A percentile compares a stretch with the other conserved stretches of the same genome.
phyloP scores from a whole-genome alignment of 2,888 invertebrate genomes.

The Monopis laevigella region DNA sequence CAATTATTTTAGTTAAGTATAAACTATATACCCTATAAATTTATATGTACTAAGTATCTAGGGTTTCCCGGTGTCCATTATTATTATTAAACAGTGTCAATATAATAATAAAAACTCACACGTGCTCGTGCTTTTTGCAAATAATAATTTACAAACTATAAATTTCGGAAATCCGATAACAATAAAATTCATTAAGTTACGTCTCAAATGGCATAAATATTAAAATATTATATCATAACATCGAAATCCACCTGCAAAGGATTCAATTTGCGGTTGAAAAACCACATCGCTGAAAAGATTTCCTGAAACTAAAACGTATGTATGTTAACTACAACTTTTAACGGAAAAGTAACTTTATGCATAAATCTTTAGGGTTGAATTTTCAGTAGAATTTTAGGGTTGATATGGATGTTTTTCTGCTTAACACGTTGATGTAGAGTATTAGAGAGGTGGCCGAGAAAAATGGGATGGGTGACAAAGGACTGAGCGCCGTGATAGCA shows the following conservation, averaged over 20 bases:
- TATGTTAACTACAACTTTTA: slow-evolving; percentile 21
- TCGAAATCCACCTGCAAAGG: slow-evolving; percentile 37
- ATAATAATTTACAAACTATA: too few species aligned
- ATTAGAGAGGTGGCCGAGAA: slow-evolving; percentile 34
- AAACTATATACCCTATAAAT: too few species aligned
- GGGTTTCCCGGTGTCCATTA: too few species aligned
- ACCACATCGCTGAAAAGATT: slow-evolving; percentile 49
- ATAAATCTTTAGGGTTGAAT: background rate
- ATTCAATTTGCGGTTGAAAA: slow-evolving; percentile 58
- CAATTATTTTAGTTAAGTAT: too few species aligned
- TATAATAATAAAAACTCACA: too few species aligned
- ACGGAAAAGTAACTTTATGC: slow-evolving; percentile 4
- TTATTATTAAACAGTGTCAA: too few species aligned
- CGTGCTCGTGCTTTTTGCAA: too few species aligned
- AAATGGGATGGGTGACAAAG: slow-evolving; percentile 59
- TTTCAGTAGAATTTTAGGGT: background rate
- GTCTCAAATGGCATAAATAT: too few species aligned
- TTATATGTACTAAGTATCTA: too few species aligned
- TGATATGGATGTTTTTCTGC: slow-evolving; percentile 16
- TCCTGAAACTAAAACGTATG: slow-evolving; percentile 21
- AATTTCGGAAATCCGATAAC: too few species aligned
- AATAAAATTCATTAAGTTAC: too few species aligned
- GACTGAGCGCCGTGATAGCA: slow-evolving; percentile 64
- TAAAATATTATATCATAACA: too few species aligned
- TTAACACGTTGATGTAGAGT: slow-evolving; percentile 18